These are phyloP conservation scores for Sisyra terminalis DNA, from an alignment of 2,888 invertebrate species.

Conservation along the genomic window DNA sequence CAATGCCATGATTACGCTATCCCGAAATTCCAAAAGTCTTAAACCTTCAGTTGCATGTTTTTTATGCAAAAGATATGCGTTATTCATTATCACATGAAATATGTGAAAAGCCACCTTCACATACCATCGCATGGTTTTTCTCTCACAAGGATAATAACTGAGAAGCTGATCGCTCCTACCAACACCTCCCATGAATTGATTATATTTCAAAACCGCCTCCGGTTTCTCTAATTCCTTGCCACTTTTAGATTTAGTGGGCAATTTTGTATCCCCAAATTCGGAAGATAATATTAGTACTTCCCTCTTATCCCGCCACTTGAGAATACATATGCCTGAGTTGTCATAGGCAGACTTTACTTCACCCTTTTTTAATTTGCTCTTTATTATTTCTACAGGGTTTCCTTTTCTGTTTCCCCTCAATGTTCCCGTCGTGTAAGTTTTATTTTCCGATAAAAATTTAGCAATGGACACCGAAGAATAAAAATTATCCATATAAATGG, in stretches of 20 bases:
- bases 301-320: slow-evolving; percentile 11
- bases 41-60: not conserved
- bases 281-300: slow-evolving; percentile 7
- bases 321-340: slow-evolving; percentile 9
- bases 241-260: not conserved
- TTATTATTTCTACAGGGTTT: slow-evolving; percentile 11
- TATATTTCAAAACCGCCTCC: not conserved
- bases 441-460: slow-evolving; percentile 7
- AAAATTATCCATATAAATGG: slow-evolving; percentile 15
- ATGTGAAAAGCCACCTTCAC: not conserved
- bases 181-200: not conserved
- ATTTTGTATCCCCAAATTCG: not conserved
- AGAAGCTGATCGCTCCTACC: not conserved
- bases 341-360: slow-evolving; percentile 12
- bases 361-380: slow-evolving; percentile 11
- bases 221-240: not conserved
- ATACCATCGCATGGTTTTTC: not conserved
- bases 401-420: slow-evolving; percentile 12
- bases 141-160: not conserved
- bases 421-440: slow-evolving; percentile 13
- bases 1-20: not conserved
- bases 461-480: slow-evolving; percentile 13
- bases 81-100: not conserved
- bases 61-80: not conserved
- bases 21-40: not conserved